Evolutionary conservation across 2,888 invertebrate species (phyloP), one percentile per base, ranked within the genome.

Genomic region (Laspeyria flexula): DNA sequence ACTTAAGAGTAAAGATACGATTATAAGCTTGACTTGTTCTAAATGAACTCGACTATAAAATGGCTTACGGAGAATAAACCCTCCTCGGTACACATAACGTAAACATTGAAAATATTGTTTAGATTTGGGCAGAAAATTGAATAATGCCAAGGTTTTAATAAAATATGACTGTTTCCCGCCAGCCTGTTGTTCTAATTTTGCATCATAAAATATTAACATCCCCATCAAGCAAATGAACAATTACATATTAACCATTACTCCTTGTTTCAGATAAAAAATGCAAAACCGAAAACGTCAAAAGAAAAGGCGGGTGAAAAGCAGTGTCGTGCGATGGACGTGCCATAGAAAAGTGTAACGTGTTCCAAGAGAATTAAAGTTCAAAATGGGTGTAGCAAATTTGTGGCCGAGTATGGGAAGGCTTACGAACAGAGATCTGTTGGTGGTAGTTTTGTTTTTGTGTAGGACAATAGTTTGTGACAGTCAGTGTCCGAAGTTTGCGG

Each of bases 381-480:
- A 80, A 80, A 89, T 89, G 89, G 81, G 58, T 54, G 48, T 79
- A 50, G 70, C 59, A 43, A 60, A 58, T 41, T 57, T 63, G 58
- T 76, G 76, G 71, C 81, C 79, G 47, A 74, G 70, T 54, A 76
- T 77, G 77, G 76, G 79, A 68, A n/a, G n/a, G n/a, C 67, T 81
- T 60, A 73, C 81, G 56, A 84, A 78, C 74, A 82, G 80, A 65
- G 83, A 86, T 79, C 72, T 90, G 72, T 68, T 87, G 62, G 78
- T 90, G 72, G 76, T 86, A 49, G 79, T 86, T 73, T 73, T 91
- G 71, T 82, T 89, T 55, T 73, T 88, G 80, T 89, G 90, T 65
- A 83, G 84, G 77, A 88, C 89, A 65, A 88, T 91, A 80, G 88
- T 90, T 79, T 91, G 92, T 85, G 92, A 90, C 83, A 88, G 90